Evolutionary conservation across 2,888 invertebrate species (phyloP).

Genomic region (Thecophora atra): DNA sequence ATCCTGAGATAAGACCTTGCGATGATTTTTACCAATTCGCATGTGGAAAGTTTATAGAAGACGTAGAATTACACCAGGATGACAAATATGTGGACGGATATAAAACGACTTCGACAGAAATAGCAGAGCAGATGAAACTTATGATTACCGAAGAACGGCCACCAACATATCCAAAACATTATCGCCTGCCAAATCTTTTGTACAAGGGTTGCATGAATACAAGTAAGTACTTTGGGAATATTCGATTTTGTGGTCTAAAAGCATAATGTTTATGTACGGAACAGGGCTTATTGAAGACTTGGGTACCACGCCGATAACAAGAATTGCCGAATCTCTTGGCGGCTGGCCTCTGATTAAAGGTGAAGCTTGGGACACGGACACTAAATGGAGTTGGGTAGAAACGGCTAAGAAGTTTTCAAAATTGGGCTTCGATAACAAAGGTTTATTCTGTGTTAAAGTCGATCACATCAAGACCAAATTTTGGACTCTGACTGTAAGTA

Average conservation of each 20-base stretch:
- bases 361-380: conserved; percentile 72
- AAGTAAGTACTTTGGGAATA: conserved; percentile 54
- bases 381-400: conserved; percentile 80
- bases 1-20: conserved; percentile 75
- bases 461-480: conserved; percentile 90
- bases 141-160: conserved; percentile 62
- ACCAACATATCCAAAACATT: conserved; percentile 61
- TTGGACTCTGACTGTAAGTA: conserved; percentile 82
- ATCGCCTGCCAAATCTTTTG: conserved; percentile 64
- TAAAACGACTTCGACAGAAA: conserved; percentile 64
- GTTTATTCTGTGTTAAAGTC: conserved; percentile 86
- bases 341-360: conserved; percentile 94
- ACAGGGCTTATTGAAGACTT: conserved; percentile 82
- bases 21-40: conserved; percentile 82
- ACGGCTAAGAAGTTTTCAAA: conserved; percentile 83
- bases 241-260: neutral
- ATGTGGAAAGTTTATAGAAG: conserved; percentile 76
- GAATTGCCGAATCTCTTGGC: conserved; percentile 80
- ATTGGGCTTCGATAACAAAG: conserved; percentile 87
- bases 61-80: conserved; percentile 78
- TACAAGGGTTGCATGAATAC: conserved; percentile 67
- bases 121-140: conserved; percentile 65
- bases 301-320: conserved; percentile 77
- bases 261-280: neutral
- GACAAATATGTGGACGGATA: conserved; percentile 65